Percentiles rank a stretch among this genome's conserved stretches.
Evolutionary conservation across 2,113 vertebrate species (phyloP).

Genomic region (Clinocottus analis): DNA sequence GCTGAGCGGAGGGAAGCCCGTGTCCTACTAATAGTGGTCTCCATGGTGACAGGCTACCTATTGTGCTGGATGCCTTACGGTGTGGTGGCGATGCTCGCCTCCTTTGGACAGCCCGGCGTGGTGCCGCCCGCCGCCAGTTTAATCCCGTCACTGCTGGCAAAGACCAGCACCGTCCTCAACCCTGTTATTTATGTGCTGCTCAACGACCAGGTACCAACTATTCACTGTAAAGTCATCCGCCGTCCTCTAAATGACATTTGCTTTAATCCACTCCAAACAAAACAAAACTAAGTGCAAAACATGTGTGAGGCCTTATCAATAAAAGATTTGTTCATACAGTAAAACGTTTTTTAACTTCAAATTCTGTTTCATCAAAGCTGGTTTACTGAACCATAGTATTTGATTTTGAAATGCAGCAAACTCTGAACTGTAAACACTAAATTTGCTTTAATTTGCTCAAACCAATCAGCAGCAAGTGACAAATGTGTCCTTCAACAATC

Average conservation of each 20-base stretch:
- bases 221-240: background rate
- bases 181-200: conserved; percentile 65
- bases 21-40: conserved; percentile 58
- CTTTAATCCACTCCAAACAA: background rate
- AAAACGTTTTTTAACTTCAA: background rate
- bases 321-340: background rate
- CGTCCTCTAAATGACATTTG: background rate
- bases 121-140: conserved; percentile 40
- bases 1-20: conserved; percentile 41
- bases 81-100: conserved; percentile 54
- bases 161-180: conserved; percentile 68
- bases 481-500: background rate
- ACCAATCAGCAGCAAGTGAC: background rate
- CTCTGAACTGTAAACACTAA: background rate
- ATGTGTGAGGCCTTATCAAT: background rate
- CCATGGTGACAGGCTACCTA: conserved; percentile 68
- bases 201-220: conserved; percentile 58
- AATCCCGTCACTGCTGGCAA: conserved; percentile 62
- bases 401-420: background rate
- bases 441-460: background rate
- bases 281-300: background rate
- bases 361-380: no score
- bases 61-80: conserved; percentile 71
- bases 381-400: background rate
- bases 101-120: conserved; percentile 53